Evolutionary conservation across 2,888 invertebrate species (phyloP).

Genomic region (Cyclophora albipunctata): DNA sequence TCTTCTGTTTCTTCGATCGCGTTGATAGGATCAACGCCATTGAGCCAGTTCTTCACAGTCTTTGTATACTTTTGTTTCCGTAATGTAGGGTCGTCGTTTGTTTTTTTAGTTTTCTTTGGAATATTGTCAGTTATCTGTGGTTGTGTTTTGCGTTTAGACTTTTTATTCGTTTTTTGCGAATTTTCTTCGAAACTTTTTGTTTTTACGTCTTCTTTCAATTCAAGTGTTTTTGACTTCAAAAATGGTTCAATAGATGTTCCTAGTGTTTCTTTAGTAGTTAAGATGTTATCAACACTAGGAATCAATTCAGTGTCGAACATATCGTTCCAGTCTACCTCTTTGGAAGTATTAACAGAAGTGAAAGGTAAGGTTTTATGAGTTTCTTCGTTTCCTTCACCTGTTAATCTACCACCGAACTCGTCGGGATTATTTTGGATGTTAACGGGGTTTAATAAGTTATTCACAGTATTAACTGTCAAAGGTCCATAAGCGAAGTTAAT

Average conservation of each 20-base stretch:
- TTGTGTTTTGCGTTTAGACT: constrained; percentile 19
- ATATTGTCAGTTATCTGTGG: constrained; percentile 14
- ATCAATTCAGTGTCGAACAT: constrained; percentile 47
- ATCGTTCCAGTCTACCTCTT: constrained; percentile 38
- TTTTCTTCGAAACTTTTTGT: background rate
- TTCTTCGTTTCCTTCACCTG: no score
- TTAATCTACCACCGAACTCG: no score
- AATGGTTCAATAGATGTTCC: no score
- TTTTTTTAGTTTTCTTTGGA: constrained; percentile 30
- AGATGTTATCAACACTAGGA: no score
- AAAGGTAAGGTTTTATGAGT: no score
- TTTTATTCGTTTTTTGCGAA: constrained; percentile 9
- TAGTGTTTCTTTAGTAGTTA: no score
- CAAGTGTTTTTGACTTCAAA: no score
- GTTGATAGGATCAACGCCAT: constrained; percentile 27
- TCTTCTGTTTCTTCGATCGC: constrained; percentile 4
- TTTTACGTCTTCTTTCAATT: no score
- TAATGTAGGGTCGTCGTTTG: constrained; percentile 10
- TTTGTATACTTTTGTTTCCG: constrained; percentile 48
- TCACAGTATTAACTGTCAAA: no score
- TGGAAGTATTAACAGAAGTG: background rate
- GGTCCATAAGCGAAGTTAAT: no score
- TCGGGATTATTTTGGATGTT: no score
- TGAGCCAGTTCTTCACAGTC: constrained; percentile 51
- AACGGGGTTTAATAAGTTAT: no score